A percentile compares a stretch with the other conserved stretches of the same genome.
Evolutionary conservation across 2,797 vertebrate genomes (phyloP).

Genomic region (Enteromius mattozi): DNA sequence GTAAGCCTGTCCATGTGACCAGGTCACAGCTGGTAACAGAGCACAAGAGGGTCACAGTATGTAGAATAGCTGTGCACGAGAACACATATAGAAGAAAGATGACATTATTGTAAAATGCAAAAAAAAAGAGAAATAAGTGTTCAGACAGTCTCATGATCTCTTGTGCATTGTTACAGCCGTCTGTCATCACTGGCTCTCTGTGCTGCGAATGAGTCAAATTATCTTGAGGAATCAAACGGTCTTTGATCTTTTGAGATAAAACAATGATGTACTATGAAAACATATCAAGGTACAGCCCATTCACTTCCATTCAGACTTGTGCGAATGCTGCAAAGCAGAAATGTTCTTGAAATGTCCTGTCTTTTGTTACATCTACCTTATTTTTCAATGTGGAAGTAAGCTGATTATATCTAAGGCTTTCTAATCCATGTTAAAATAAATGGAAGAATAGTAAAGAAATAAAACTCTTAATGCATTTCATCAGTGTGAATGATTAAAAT

Average conservation of each 20-base stretch:
- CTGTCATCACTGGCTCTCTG: background rate
- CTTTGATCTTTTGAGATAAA: constrained; percentile 20
- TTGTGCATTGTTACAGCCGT: background rate
- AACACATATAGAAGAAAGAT: background rate
- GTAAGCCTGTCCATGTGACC: constrained; percentile 2
- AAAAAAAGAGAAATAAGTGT: background rate
- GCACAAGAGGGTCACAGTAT: background rate
- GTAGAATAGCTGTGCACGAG: background rate
- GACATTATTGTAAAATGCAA: background rate
- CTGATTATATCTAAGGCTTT: background rate
- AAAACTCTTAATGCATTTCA: background rate
- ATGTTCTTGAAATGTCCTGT: background rate
- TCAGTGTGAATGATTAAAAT: background rate
- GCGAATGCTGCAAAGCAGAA: background rate
- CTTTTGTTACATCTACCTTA: background rate
- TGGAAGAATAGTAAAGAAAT: background rate
- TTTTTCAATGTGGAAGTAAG: background rate
- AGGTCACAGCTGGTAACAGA: background rate
- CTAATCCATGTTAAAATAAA: background rate
- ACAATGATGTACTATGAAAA: background rate
- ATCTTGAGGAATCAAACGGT: background rate
- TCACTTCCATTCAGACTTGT: background rate
- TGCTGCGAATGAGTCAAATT: constrained; percentile 14
- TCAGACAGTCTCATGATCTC: background rate
- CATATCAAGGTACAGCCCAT: background rate